Evolutionary conservation across 1,140 invertebrate species (phyloP).

Genomic region (Pantala flavescens): DNA sequence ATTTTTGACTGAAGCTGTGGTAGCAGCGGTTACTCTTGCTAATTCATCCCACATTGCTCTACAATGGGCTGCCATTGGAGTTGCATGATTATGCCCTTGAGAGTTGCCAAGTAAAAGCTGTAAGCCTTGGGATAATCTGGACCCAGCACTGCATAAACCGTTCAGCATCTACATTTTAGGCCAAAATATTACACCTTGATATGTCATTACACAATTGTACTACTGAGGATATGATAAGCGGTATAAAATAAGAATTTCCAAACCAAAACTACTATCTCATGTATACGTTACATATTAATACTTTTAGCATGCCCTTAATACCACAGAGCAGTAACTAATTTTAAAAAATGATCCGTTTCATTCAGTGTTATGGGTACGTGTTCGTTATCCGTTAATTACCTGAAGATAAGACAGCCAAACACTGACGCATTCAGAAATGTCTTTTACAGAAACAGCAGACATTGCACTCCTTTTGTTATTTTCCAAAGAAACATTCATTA

Average conservation of each 20-base stretch:
- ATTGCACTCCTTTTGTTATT: background rate
- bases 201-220: too few relatives aligned
- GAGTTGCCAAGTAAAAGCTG: constrained; percentile 32
- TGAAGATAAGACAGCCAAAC: constrained; percentile 53
- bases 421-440: constrained; percentile 48
- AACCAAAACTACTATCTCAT: too few relatives aligned
- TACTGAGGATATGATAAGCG: too few relatives aligned
- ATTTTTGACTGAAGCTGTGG: background rate
- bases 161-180: constrained; percentile 41
- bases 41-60: constrained; percentile 27
- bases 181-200: too few relatives aligned
- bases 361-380: too few relatives aligned
- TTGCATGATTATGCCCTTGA: constrained; percentile 41
- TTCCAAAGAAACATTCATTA: too few relatives aligned
- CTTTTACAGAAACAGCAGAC: constrained; percentile 33
- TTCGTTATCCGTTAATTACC: constrained; percentile 31
- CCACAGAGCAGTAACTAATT: too few relatives aligned
- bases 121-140: constrained; percentile 44
- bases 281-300: too few relatives aligned
- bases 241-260: too few relatives aligned
- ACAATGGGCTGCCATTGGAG: constrained; percentile 41
- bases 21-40: background rate
- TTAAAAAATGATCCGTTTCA: too few relatives aligned
- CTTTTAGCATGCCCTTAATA: too few relatives aligned
- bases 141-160: constrained; percentile 46